Evolutionary conservation across 2,113 vertebrate species (phyloP).

Genomic region (Platichthys stellatus): DNA sequence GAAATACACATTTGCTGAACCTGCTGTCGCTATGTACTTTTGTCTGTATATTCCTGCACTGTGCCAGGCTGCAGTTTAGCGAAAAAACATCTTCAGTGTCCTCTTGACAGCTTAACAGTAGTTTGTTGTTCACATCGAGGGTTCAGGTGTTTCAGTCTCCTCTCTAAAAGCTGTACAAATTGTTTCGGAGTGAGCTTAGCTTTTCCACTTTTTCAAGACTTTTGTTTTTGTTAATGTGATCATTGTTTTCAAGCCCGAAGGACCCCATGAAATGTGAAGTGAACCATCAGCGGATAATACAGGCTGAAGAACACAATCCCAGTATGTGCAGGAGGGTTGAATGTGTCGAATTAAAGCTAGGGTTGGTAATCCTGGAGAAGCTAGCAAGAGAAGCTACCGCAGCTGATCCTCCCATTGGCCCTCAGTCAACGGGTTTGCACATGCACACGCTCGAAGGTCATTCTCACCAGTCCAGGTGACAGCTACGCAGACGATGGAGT

Average conservation of each 20-base stretch:
- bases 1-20: constrained; percentile 55
- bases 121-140: constrained; percentile 57
- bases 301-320: not conserved
- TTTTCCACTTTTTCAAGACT: constrained; percentile 54
- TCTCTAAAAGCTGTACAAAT: constrained; percentile 68
- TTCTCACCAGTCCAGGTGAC: too few species aligned
- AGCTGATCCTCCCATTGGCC: not conserved
- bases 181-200: constrained; percentile 64
- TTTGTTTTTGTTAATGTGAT: constrained; percentile 35
- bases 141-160: constrained; percentile 55
- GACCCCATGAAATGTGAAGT: constrained; percentile 58
- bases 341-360: not conserved
- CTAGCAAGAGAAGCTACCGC: not conserved
- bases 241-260: constrained; percentile 7
- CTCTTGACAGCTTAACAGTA: constrained; percentile 51
- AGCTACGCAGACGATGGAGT: too few species aligned
- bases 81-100: constrained; percentile 44
- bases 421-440: too few species aligned
- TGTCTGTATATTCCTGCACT: constrained; percentile 76
- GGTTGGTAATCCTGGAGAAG: not conserved
- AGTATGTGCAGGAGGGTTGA: constrained; percentile 2
- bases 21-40: constrained; percentile 65
- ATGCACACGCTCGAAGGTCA: too few species aligned
- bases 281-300: constrained; percentile 9
- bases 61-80: constrained; percentile 59